Evolutionary conservation across 30 jellyfish, hydroid and myxozoan species (phyloP).

Genomic region (Hydractinia symbiolongicarpus): DNA sequence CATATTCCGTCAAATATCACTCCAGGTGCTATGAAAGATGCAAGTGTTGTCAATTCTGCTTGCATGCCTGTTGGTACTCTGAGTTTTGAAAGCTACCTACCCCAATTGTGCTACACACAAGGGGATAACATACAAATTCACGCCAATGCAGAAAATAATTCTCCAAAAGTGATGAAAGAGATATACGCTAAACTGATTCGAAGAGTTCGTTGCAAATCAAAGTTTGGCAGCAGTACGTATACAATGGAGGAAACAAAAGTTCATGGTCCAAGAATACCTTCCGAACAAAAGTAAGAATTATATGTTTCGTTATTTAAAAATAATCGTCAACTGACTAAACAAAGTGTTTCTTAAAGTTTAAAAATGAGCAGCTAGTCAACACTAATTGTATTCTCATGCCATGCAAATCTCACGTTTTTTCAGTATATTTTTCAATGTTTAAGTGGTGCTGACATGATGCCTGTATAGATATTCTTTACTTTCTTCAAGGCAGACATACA

Average conservation of each 20-base stretch:
- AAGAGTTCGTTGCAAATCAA: slow-evolving; percentile 70
- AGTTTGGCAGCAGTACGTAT: slow-evolving; percentile 49
- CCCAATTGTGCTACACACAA: slow-evolving; percentile 52
- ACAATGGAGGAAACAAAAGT: slow-evolving; percentile 12
- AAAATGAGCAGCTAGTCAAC: no score
- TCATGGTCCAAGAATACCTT: slow-evolving; percentile 19
- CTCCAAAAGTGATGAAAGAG: slow-evolving; percentile 76
- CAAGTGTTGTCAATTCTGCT: slow-evolving; percentile 35
- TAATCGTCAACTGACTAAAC: background rate
- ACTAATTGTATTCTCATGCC: no score
- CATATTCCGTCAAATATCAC: slow-evolving; percentile 50
- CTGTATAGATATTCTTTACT: no score
- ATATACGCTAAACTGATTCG: slow-evolving; percentile 86
- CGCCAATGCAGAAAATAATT: slow-evolving; percentile 78
- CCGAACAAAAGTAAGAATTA: slow-evolving; percentile 25
- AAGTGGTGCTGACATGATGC: no score
- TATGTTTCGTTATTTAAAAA: background rate
- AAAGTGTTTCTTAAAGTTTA: no score
- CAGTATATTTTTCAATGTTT: no score
- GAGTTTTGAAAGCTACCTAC: slow-evolving; percentile 66
- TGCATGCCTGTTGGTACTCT: slow-evolving; percentile 70
- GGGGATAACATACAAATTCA: slow-evolving; percentile 56
- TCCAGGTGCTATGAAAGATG: slow-evolving; percentile 80
- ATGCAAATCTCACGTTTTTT: no score
- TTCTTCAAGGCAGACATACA: no score